phyloP scores from a whole-genome alignment of 2,888 invertebrate species.

The Parnassius apollo region DNA sequence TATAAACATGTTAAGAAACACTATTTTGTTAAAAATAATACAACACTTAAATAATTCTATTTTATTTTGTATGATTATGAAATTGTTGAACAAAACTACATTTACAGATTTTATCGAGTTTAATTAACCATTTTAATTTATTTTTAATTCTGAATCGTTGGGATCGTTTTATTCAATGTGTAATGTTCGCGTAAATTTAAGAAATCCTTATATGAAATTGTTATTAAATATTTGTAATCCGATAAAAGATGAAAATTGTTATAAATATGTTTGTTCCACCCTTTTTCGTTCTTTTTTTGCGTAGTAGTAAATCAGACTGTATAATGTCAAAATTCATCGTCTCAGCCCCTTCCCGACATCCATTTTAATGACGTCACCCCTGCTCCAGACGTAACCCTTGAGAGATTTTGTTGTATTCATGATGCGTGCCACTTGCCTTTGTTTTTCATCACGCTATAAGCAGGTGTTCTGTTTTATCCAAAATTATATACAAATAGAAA shows the following conservation, averaged over 20 bases:
- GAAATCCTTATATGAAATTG: too few relatives aligned
- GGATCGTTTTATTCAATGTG: too few relatives aligned
- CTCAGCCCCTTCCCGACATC: slow-evolving; percentile 47
- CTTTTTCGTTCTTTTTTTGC: slow-evolving; percentile 11
- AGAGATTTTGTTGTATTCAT: slow-evolving; percentile 42
- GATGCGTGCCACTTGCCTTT: slow-evolving; percentile 38
- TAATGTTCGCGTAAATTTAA: too few relatives aligned
- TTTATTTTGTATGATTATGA: too few relatives aligned
- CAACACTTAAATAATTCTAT: too few relatives aligned
- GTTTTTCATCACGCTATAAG: slow-evolving; percentile 39
- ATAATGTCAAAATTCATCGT: slow-evolving; percentile 31
- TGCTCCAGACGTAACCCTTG: slow-evolving; percentile 51
- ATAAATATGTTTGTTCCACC: neutral
- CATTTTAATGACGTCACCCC: slow-evolving; percentile 69
- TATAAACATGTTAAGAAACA: too few relatives aligned
- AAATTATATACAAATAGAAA: slow-evolving; percentile 27
- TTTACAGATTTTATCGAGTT: too few relatives aligned
- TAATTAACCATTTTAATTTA: too few relatives aligned
- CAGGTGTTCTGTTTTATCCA: slow-evolving; percentile 30
- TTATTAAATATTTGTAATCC: neutral
- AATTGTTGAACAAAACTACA: too few relatives aligned
- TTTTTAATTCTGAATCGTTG: too few relatives aligned
- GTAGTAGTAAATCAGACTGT: slow-evolving; percentile 22
- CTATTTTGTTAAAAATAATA: too few relatives aligned
- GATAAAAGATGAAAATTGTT: neutral